phyloP scores from a whole-genome alignment of 2,113 vertebrate genomes.

The Podarcis raffonei region DNA sequence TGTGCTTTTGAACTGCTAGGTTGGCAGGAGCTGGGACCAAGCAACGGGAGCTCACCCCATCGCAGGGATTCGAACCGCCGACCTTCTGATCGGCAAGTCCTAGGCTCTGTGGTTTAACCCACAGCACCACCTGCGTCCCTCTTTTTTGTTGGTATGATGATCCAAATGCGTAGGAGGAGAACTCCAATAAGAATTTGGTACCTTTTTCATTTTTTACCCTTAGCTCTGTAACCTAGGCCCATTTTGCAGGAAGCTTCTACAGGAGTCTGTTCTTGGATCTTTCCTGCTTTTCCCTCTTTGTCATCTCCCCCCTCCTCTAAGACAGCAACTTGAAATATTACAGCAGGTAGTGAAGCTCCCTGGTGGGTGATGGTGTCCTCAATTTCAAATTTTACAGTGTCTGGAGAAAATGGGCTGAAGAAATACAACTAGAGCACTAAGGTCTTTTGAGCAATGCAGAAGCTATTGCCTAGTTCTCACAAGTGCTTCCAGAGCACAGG shows the following conservation, averaged over 20 bases:
- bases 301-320: conserved; percentile 24
- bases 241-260: not conserved
- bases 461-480: not conserved
- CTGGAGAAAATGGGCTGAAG: not conserved
- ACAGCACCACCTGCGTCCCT: no score
- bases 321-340: not conserved
- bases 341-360: conserved; percentile 20
- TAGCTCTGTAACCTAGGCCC: not conserved
- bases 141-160: not conserved
- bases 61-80: no score
- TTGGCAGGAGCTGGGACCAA: no score
- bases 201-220: not conserved
- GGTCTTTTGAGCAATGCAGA: not conserved
- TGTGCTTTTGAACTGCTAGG: no score
- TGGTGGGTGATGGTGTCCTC: not conserved
- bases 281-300: not conserved
- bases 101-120: no score
- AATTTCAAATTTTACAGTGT: conserved; percentile 7
- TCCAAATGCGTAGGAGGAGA: not conserved
- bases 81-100: no score
- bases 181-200: not conserved
- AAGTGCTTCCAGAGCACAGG: conserved; percentile 2
- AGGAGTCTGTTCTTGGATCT: not conserved
- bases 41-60: no score
- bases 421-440: conserved; percentile 22